phyloP scores from a whole-genome alignment of 2,888 invertebrate species.

The Eupithecia tripunctaria region DNA sequence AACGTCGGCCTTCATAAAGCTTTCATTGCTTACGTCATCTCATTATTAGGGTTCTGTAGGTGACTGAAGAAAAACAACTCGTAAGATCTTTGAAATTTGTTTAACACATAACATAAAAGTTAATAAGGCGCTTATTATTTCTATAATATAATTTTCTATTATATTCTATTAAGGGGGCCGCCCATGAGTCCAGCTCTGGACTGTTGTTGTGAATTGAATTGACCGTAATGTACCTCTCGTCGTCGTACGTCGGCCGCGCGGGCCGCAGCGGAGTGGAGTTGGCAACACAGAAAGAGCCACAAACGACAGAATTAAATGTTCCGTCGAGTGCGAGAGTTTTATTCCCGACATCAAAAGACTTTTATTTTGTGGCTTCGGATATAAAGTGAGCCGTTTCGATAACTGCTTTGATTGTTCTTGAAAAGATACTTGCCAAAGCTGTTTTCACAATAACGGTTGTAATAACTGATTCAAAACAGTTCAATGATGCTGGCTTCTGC shows the following conservation, averaged over 20 bases:
- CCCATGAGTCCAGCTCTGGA: too few species aligned
- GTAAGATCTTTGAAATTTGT: too few species aligned
- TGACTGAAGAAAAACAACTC: background rate
- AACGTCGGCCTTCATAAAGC: background rate
- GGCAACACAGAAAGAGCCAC: background rate
- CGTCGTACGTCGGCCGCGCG: too few species aligned
- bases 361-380: background rate
- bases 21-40: background rate
- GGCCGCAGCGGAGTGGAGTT: too few species aligned
- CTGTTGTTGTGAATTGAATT: too few species aligned
- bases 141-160: too few species aligned
- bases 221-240: too few species aligned
- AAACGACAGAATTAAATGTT: background rate
- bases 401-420: background rate
- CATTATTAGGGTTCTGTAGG: background rate
- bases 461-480: background rate
- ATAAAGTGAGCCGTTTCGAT: background rate
- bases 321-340: background rate
- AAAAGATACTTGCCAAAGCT: background rate
- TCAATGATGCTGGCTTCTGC: background rate
- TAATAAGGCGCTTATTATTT: too few species aligned
- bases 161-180: too few species aligned
- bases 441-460: background rate
- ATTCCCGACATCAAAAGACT: background rate
- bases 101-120: too few species aligned